Percentiles rank a stretch among this genome's conserved stretches.
Evolutionary conservation across 2,888 invertebrate species (phyloP).

Genomic region (Tipula confusa): DNA sequence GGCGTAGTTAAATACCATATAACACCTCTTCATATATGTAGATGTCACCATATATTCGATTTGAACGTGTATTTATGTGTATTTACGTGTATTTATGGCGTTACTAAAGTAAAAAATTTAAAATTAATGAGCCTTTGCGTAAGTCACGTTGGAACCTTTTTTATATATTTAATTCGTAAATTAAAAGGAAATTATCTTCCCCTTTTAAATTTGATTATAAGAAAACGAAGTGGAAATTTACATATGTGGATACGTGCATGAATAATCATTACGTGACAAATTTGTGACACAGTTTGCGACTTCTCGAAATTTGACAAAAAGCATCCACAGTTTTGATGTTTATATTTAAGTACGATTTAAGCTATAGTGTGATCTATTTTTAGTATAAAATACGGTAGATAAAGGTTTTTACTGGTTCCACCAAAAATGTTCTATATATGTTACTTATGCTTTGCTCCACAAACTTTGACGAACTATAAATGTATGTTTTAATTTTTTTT

Average conservation of each 20-base stretch:
- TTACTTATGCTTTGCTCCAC: no score
- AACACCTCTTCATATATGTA: background rate
- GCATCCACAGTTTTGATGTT: no score
- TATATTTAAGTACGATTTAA: no score
- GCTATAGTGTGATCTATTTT: no score
- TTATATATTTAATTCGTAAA: background rate
- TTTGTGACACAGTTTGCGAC: background rate
- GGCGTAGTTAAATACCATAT: background rate
- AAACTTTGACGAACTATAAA: no score
- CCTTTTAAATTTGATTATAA: background rate
- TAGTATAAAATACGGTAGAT: no score
- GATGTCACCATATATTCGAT: background rate
- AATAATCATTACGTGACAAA: background rate
- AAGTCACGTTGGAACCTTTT: background rate
- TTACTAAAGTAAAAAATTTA: background rate
- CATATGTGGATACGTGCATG: background rate
- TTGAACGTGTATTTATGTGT: background rate
- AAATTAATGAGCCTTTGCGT: background rate
- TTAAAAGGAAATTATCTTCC: background rate
- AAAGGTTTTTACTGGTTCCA: no score
- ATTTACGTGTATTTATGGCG: background rate
- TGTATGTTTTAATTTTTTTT: no score
- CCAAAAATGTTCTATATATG: no score
- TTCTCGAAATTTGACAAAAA: no score
- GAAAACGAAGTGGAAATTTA: background rate